A percentile compares a stretch with the other conserved stretches of the same genome.
phyloP scores from a whole-genome alignment of 2,113 vertebrate species.

The Australoheros scitulus region DNA sequence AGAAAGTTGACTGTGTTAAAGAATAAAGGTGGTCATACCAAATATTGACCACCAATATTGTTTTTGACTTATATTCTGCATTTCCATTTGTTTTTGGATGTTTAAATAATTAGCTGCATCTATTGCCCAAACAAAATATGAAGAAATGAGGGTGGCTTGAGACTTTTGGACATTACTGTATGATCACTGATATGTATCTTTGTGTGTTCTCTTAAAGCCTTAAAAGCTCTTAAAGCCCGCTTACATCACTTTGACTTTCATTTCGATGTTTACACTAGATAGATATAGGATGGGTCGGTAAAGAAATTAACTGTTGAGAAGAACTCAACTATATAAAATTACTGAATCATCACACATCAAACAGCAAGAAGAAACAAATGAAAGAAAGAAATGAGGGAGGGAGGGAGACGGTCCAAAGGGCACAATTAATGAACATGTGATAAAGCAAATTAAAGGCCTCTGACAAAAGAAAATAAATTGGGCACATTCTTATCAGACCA shows the following conservation, averaged over 20 bases:
- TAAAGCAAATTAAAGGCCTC: conserved; percentile 10
- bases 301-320: not conserved
- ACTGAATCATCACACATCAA: conserved; percentile 15
- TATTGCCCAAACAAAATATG: not conserved
- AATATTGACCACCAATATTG: not conserved
- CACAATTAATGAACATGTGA: conserved; percentile 20
- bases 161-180: accelerated
- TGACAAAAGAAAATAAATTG: conserved; percentile 19
- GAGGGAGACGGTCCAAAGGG: conserved; percentile 3
- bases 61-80: not conserved
- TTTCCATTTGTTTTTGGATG: not conserved
- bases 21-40: not conserved
- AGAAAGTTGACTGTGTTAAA: not conserved
- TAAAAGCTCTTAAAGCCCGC: not conserved
- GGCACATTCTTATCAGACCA: not conserved
- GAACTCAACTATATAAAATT: conserved; percentile 1
- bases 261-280: not conserved
- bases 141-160: not conserved
- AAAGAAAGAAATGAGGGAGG: not conserved
- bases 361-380: not conserved
- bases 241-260: not conserved
- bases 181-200: not conserved
- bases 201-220: not conserved
- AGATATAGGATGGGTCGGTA: not conserved
- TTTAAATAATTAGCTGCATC: not conserved